phyloP scores from a whole-genome alignment of 2,888 invertebrate genomes.

The Thereva nobilitata region DNA sequence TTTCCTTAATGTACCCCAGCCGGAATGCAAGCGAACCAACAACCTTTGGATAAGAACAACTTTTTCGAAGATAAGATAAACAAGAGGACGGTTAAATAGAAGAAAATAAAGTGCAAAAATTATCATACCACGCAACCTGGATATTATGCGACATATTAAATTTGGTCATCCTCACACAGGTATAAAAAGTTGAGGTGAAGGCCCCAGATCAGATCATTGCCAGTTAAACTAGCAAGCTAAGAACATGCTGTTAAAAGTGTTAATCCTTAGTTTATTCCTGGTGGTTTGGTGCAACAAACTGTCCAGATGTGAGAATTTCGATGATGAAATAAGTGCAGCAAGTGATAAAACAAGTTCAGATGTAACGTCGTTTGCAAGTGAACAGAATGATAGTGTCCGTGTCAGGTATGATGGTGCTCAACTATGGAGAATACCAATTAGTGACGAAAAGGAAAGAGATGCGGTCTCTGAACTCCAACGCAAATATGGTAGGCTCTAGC shows the following conservation, averaged over 20 bases:
- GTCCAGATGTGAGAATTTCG: slow-evolving; percentile 2
- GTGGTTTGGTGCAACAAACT: slow-evolving; percentile 13
- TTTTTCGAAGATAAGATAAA: no score
- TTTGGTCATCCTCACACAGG: slow-evolving; percentile 2
- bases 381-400: slow-evolving; percentile 41
- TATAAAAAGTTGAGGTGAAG: slow-evolving; percentile 38
- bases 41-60: no score
- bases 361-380: slow-evolving; percentile 15
- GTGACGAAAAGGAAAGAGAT: slow-evolving; percentile 61
- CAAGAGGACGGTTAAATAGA: not conserved
- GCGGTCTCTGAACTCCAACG: slow-evolving; percentile 62
- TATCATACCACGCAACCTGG: not conserved
- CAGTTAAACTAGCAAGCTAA: slow-evolving; percentile 23
- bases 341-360: not conserved
- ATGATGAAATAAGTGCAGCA: not conserved
- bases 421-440: slow-evolving; percentile 70
- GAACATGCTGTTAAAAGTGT: slow-evolving; percentile 15
- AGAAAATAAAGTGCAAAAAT: slow-evolving; percentile 4
- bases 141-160: slow-evolving; percentile 6
- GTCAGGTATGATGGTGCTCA: slow-evolving; percentile 77
- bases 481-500: slow-evolving; percentile 61
- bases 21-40: not conserved
- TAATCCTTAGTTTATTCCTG: slow-evolving; percentile 17
- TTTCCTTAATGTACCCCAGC: not conserved
- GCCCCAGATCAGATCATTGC: slow-evolving; percentile 33